Base-by-base conservation (phyloP, 1,140 invertebrate species). In the Papilio xuthus region DNA sequence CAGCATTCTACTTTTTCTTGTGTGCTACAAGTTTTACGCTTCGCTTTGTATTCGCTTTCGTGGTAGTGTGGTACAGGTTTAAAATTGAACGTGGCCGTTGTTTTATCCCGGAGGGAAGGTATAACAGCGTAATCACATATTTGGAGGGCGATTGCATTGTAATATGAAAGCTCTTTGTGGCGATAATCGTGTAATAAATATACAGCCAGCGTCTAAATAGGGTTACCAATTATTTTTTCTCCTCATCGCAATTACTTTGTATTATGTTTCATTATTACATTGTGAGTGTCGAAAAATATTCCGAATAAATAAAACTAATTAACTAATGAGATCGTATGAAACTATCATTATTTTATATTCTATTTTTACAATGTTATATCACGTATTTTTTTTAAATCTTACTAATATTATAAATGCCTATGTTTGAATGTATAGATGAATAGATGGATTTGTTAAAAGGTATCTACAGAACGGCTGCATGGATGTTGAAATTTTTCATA, bases 121-220 rank as follows among this genome's bases (percentile, higher is more conserved):
- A 81, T 85, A 80, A 83, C 76, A 83, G 69, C 82, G 80, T 82
- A 85, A 84, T 85, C 82, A 85, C 85, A 83, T 82, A 81, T 82
- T 79, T 80, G 79, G 81, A 75, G 82, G 79, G 85, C 80, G 79
- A 79, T 80, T 32, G 73, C 63, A 85, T 84, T 86, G 86, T 86
- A 81, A 82, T 83, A 85, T 69, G 80, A 81, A 85, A 84, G 83
- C 85, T 83, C 84, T 87, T 87, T 84, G 87, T 84, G 86, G 85
- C 79, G 85, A 87, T 88, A 88, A 88, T 87, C 84, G 80, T 78
- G 83, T 83, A 84, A 89, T 87, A 89, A 89, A 86, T 86, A 86
- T 77, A 82, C 77, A 72, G 74, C 73, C 77, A 79, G 63, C 78
- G 78, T 76, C 77, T 53, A 42, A 42, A 41, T 42, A 71, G 42